Evolutionary conservation across 2,888 invertebrate species (phyloP).

Genomic region (Cataglyphis rosenhaueri): DNA sequence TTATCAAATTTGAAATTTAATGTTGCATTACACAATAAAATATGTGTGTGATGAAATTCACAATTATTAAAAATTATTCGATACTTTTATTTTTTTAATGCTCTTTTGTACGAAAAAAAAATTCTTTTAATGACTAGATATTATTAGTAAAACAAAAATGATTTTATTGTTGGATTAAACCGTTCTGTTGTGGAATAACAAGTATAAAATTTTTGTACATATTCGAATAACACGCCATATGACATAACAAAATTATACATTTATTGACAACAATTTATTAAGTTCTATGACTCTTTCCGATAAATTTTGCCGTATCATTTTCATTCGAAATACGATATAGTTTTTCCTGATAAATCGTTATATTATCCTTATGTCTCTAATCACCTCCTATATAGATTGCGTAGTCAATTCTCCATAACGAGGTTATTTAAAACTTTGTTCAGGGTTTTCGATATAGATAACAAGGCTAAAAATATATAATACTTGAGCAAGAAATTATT

Average conservation of each 20-base stretch:
- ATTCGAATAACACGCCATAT: neutral
- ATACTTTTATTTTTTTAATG: neutral
- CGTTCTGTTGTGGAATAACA: neutral
- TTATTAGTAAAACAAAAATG: neutral
- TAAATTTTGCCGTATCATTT: conserved; percentile 20
- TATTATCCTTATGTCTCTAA: neutral
- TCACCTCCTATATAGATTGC: neutral
- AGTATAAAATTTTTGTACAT: neutral
- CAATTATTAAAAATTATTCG: neutral
- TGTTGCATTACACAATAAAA: neutral
- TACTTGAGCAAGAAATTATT: conserved; percentile 4
- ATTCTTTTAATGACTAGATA: neutral
- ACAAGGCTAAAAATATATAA: neutral
- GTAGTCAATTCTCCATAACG: neutral
- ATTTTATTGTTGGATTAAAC: neutral
- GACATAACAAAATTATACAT: neutral
- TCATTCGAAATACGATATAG: neutral
- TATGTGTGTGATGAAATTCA: neutral
- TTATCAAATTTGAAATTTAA: neutral
- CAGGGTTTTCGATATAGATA: neutral
- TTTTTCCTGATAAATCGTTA: conserved; percentile 12
- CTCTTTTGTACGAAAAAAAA: neutral
- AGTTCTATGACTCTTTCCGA: neutral
- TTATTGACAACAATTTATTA: conserved; percentile 14
- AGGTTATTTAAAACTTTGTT: conserved; percentile 1